A percentile compares a stretch with the other conserved stretches of the same genome.
Evolutionary conservation across 2,113 vertebrate species (phyloP).

Genomic region (Aegotheles bennettii): DNA sequence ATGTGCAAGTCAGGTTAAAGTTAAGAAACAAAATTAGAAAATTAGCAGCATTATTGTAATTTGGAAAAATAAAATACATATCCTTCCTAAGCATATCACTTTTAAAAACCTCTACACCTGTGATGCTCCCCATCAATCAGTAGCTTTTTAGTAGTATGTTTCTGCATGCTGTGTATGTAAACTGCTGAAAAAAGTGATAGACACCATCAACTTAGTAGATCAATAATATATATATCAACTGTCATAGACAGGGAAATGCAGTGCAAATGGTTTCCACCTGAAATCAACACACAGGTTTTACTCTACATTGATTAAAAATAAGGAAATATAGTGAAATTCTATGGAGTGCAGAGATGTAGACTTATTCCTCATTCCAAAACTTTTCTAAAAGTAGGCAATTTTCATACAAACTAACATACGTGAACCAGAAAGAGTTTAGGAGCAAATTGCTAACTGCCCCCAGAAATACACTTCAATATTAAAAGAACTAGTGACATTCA

Average conservation of each 20-base stretch:
- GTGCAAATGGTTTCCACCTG: neutral
- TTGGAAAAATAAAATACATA: neutral
- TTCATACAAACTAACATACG: neutral
- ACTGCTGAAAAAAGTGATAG: neutral
- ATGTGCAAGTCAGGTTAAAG: neutral
- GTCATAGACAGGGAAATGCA: neutral
- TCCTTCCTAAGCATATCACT: neutral
- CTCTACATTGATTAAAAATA: neutral
- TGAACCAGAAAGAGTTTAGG: neutral
- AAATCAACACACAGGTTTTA: neutral
- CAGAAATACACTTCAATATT: neutral
- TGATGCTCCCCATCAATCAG: neutral
- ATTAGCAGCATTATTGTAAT: neutral
- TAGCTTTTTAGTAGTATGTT: neutral
- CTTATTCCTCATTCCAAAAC: neutral
- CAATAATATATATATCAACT: neutral
- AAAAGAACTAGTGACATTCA: neutral
- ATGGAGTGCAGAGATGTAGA: neutral
- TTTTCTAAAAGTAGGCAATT: neutral
- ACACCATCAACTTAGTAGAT: neutral
- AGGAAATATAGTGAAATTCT: neutral
- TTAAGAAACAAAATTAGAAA: neutral
- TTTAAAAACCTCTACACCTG: neutral
- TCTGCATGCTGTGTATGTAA: neutral
- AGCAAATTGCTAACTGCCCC: neutral